Evolutionary conservation across 1,140 invertebrate species (phyloP).

Genomic region (Acromyrmex charruanus): DNA sequence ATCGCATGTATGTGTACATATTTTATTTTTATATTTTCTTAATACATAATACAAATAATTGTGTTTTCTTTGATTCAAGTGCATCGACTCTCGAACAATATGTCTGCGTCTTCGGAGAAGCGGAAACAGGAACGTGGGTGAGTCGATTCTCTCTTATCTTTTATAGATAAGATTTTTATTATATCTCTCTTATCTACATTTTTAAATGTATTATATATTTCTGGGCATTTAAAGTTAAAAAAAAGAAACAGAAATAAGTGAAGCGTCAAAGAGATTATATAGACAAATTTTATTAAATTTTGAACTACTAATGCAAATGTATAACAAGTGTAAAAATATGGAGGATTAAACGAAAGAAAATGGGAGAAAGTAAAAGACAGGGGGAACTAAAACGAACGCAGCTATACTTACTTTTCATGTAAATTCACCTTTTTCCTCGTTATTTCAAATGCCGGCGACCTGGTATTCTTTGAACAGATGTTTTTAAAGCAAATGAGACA

Average conservation of each 20-base stretch:
- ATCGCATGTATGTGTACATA: not conserved
- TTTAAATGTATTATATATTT: not conserved
- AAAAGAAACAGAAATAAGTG: constrained; percentile 26
- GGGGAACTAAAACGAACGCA: not conserved
- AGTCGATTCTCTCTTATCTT: constrained; percentile 85
- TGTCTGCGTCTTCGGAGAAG: constrained; percentile 96
- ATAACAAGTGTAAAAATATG: constrained; percentile 18
- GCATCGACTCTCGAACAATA: constrained; percentile 97
- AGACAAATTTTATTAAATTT: not conserved
- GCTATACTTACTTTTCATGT: constrained; percentile 1
- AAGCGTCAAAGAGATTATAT: not conserved
- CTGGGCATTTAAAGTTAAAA: not conserved
- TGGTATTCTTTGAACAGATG: constrained; percentile 55
- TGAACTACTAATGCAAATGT: not conserved
- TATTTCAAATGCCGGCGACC: constrained; percentile 1
- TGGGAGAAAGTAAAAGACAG: not conserved
- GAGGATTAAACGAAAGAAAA: not conserved
- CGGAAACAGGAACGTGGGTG: constrained; percentile 92
- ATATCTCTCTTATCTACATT: not conserved
- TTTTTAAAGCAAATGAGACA: constrained; percentile 54
- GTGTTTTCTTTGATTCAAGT: constrained; percentile 89
- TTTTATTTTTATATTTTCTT: not conserved
- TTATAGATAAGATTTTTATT: not conserved
- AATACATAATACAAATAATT: constrained; percentile 1
- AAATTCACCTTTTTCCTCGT: constrained; percentile 3